These are phyloP conservation scores for Rhorus exstirpatorius DNA, from an alignment of 2,888 invertebrate species.

Conservation along the genomic window DNA sequence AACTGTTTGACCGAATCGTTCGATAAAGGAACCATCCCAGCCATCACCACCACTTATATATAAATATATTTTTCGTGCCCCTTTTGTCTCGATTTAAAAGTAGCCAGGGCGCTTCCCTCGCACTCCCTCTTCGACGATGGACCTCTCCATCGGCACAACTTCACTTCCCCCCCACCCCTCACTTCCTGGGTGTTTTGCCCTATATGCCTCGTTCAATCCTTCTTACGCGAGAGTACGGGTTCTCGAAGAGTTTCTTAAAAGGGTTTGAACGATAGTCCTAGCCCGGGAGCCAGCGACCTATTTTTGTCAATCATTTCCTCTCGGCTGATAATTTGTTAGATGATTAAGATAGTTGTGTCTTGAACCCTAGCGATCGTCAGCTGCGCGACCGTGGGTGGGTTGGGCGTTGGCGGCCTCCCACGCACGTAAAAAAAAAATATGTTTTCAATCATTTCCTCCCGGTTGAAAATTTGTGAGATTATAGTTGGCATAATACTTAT, in stretches of 20 bases:
- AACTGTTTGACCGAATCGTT: slow-evolving; percentile 83
- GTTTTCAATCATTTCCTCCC: too few species aligned
- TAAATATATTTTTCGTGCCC: slow-evolving; percentile 35
- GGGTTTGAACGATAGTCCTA: slow-evolving; percentile 60
- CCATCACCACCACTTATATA: slow-evolving; percentile 69
- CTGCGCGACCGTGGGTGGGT: too few species aligned
- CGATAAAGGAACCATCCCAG: slow-evolving; percentile 82
- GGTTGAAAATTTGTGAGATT: too few species aligned
- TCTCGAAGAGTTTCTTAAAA: slow-evolving; percentile 53
- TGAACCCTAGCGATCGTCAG: too few species aligned
- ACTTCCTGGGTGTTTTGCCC: slow-evolving; percentile 23
- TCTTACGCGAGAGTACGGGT: slow-evolving; percentile 25
- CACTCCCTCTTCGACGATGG: slow-evolving; percentile 74
- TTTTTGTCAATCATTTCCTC: too few species aligned
- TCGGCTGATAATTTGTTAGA: too few species aligned
- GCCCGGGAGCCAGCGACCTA: too few species aligned
- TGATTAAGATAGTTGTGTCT: too few species aligned
- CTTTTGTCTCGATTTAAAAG: slow-evolving; percentile 79
- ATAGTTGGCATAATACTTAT: too few species aligned
- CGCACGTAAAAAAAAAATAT: too few species aligned
- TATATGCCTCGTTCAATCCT: slow-evolving; percentile 44
- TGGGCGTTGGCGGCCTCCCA: too few species aligned
- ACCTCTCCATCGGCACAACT: slow-evolving; percentile 70
- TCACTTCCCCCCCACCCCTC: slow-evolving; percentile 28
- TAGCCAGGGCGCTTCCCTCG: slow-evolving; percentile 65